Base-by-base conservation (phyloP, 2,888 invertebrate genomes). In the Cephus rjabovi region DNA sequence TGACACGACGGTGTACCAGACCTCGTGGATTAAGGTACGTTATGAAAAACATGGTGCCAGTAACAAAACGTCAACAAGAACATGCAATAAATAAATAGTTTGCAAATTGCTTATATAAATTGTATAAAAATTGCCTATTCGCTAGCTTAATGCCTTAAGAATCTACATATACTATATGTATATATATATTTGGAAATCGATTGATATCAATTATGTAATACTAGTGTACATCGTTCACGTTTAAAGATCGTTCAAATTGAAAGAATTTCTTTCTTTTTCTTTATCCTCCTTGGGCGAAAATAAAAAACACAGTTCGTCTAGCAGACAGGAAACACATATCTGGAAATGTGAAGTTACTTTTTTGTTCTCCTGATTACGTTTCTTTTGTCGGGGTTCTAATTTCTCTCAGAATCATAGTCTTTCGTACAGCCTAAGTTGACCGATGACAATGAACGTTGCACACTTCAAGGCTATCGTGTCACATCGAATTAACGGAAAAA, bases 61-160 rank as follows among this genome's bases (percentile, higher is more conserved):
- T 81, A 76, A 73, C 83, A 85, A 69, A 76, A 77, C 78, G 81
- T 77, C 78, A 82, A 83, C 82, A 80, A 83, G 82, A 77, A 86
- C 80, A 77, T 83, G 83, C 82, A 81, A 83, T 81, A 85, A 86
- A 85, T 83, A 75, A 86, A 86, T 85, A 79, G 82, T 80, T 80
- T 80, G 82, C 84, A 79, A 84, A 83, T 85, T 81, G 81, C 83
- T 82, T 86, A 86, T 56, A 56, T 83, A 86, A 87, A 87, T 87
- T 82, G 87, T 87, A 87, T 87, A 86, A 87, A 87, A 87, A 87
- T 87, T 79, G 79, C 75, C 79, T 86, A 83, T 75, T 37, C 80
- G 81, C 76, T 85, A 85, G 81, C 84, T 82, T 85, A 84, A 85
- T 81, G 85, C 80, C 84, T 85, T 85, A 85, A 81, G 75, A 82